Conservation (phyloP, 2,888 invertebrate genomes). For the Orchesella flavescens region DNA sequence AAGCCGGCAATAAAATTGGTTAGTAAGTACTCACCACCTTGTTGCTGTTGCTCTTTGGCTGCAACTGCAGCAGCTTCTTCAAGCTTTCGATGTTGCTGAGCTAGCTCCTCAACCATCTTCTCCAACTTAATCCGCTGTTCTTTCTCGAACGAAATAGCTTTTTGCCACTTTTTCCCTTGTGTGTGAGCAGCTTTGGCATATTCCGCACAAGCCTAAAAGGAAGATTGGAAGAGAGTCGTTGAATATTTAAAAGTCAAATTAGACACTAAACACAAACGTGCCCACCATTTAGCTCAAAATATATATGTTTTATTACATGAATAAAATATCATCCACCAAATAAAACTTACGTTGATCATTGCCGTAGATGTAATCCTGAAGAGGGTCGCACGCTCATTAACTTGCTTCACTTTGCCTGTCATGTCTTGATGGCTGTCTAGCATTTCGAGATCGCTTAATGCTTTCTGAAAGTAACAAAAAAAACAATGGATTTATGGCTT, state of each 20-base stretch:
- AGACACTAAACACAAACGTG: background rate
- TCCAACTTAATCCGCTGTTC: conserved; percentile 93
- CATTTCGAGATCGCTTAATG: conserved; percentile 85
- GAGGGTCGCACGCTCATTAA: conserved; percentile 94
- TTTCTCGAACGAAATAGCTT: conserved; percentile 93
- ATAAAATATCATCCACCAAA: too few species aligned
- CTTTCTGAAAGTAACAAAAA: conserved; percentile 64
- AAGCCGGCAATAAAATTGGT: background rate
- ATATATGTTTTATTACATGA: too few species aligned
- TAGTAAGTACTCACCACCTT: conserved; percentile 22
- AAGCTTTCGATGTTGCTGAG: conserved; percentile 95
- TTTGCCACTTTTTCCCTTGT: conserved; percentile 93
- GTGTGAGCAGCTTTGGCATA: conserved; percentile 91
- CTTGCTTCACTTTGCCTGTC: conserved; percentile 87
- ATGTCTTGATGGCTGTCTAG: conserved; percentile 78
- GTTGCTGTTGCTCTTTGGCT: conserved; percentile 55
- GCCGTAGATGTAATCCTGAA: conserved; percentile 96
- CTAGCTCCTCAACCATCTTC: conserved; percentile 97
- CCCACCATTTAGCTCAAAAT: too few species aligned
- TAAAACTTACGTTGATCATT: conserved; percentile 90
- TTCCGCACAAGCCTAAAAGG: conserved; percentile 87
- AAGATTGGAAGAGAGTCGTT: conserved; percentile 24
- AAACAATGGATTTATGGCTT: background rate
- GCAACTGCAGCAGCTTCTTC: conserved; percentile 84
- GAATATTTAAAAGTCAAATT: too few species aligned